Conservation (phyloP, 1,140 invertebrate species). For the Druon quercuslanigerum region DNA sequence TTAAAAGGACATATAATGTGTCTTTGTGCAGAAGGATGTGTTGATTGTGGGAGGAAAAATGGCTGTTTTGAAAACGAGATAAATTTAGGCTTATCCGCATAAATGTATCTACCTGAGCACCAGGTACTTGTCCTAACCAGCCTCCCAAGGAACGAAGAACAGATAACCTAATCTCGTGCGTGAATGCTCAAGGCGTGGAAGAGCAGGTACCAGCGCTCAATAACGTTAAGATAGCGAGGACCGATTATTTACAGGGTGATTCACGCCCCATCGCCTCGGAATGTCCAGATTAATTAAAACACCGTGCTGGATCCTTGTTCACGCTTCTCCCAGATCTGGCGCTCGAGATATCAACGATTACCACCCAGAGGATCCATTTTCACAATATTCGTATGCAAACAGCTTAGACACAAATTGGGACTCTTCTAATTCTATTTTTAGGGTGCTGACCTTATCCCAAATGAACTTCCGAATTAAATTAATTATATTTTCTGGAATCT, state of each 20-base stretch:
- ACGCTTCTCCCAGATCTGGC: constrained; percentile 41
- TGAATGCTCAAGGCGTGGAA: constrained; percentile 61
- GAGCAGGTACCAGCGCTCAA: constrained; percentile 64
- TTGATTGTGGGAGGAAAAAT: constrained; percentile 21
- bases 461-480: not conserved
- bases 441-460: not conserved
- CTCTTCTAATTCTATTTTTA: not conserved
- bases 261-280: constrained; percentile 61
- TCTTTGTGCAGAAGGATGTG: constrained; percentile 10
- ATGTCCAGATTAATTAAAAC: constrained; percentile 72
- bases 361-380: constrained; percentile 51
- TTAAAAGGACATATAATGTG: constrained; percentile 17
- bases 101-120: constrained; percentile 39
- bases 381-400: constrained; percentile 40
- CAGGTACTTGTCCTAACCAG: constrained; percentile 41
- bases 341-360: constrained; percentile 50
- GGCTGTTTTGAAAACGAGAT: constrained; percentile 22
- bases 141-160: constrained; percentile 55
- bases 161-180: constrained; percentile 70
- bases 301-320: constrained; percentile 48
- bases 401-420: not conserved
- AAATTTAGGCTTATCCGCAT: constrained; percentile 26
- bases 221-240: constrained; percentile 62
- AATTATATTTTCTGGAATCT: not conserved
- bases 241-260: constrained; percentile 68